phyloP scores from a whole-genome alignment of 2,888 invertebrate species.

The Ichneumoninae sp. region DNA sequence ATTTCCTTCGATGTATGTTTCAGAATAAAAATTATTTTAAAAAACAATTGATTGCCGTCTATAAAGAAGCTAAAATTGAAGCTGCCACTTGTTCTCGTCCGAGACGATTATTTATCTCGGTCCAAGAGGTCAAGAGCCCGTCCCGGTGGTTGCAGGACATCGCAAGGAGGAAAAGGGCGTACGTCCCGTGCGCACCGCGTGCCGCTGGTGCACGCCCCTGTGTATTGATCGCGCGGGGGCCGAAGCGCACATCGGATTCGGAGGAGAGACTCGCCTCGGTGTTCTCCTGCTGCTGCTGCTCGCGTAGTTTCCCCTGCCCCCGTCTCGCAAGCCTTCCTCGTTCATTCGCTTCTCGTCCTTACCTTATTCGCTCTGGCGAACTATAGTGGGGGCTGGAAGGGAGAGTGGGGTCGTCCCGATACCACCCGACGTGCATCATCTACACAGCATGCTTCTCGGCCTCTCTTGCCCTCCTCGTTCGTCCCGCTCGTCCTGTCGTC shows the following conservation, averaged over 20 bases:
- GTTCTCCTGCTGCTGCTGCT: constrained; percentile 12
- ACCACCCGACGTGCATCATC: constrained; percentile 30
- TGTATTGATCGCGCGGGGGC: constrained; percentile 80
- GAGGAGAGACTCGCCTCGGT: constrained; percentile 65
- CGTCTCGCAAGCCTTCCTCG: not conserved
- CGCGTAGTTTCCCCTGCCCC: not conserved
- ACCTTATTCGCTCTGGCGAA: constrained; percentile 34
- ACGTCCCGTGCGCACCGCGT: constrained; percentile 63
- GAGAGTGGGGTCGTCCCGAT: constrained; percentile 11
- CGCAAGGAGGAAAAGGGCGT: constrained; percentile 68
- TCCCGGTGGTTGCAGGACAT: constrained; percentile 54
- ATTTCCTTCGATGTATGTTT: not conserved
- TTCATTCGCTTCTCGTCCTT: constrained; percentile 52
- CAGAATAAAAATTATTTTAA: not conserved
- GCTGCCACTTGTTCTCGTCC: constrained; percentile 10
- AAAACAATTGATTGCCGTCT: not conserved
- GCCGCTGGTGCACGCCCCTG: constrained; percentile 80
- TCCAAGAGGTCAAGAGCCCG: constrained; percentile 51
- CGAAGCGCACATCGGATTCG: constrained; percentile 79
- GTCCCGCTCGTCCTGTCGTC: constrained; percentile 19
- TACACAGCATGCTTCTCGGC: not conserved
- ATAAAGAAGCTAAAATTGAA: not conserved
- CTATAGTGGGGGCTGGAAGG: not conserved
- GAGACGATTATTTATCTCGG: constrained; percentile 19
- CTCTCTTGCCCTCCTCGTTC: not conserved